Evolutionary conservation across 2,113 vertebrate species (phyloP), one percentile per base, ranked within the genome.

Genomic region (Notiomystis cincta): DNA sequence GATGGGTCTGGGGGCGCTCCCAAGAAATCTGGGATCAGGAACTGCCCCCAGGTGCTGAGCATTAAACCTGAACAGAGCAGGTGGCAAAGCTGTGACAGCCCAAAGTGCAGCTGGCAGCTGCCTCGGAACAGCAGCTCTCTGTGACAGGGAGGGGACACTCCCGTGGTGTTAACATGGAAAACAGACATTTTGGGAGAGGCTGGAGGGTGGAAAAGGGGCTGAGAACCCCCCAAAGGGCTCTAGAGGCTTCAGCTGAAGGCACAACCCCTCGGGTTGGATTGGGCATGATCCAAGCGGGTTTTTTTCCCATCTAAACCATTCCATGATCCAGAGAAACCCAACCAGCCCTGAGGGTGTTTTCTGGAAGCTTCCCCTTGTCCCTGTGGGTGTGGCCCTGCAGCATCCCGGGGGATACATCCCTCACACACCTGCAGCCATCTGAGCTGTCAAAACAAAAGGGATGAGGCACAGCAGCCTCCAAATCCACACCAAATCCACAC

Each of bases 381-480:
- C 65, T 61, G 66, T 35, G 77, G 11, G 1, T 16, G 13, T 23
- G 79, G 18, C 64, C 76, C 81, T 7, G 35, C 72, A 28, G 71
- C 84, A 53, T 15, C 80, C 70, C n/a, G 0, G n/a, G 15, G 64
- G 73, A 72, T 6, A 4, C 69, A 50, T 44, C 86, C 90, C 13
- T 37, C 40, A 0, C 80, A 27, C 86, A 61, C 88, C 90, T 66
- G 83, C 65, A 58, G 73, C 69, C 12, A 1, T 11, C 64, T 76
- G 48, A 79, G 73, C 91, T 95, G 90, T 66, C 75, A 87, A 67
- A 95, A 78, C 71, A 93, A 87, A 87, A 0, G 24, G 82, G 64
- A 76, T 9, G 13, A n/a, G 70, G 65, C 24, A 3, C 64, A 50
- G 11, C 73, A 60, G 13, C 89, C 40, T 51, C 62, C 76, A 76